Evolutionary conservation across 1,140 invertebrate genomes (phyloP).

Genomic region (Drosophila kanapiae): DNA sequence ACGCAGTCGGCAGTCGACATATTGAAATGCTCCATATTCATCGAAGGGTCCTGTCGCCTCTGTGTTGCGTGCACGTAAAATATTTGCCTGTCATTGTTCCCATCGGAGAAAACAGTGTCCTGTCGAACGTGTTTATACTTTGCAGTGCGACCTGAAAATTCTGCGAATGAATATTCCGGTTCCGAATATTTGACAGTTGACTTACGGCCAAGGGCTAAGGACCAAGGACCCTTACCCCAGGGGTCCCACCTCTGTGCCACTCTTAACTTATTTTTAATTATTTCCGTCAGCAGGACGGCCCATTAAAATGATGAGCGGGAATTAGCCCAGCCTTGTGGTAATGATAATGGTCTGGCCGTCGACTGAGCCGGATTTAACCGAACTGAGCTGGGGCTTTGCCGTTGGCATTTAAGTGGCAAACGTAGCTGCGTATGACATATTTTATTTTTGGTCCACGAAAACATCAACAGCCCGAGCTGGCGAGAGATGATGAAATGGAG

Average conservation of each 20-base stretch:
- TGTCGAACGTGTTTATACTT: conserved; percentile 71
- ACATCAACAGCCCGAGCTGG: conserved; percentile 43
- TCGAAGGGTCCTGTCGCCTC: conserved; percentile 26
- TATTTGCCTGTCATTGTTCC: conserved; percentile 74
- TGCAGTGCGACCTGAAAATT: conserved; percentile 18
- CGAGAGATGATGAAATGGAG: conserved; percentile 7
- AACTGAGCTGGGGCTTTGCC: conserved; percentile 12
- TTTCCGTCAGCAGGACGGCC: conserved; percentile 42
- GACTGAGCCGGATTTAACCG: conserved; percentile 32
- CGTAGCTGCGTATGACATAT: conserved; percentile 61
- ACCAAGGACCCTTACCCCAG: conserved; percentile 5
- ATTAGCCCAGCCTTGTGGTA: conserved; percentile 37
- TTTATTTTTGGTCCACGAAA: conserved; percentile 68
- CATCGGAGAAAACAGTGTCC: conserved; percentile 3
- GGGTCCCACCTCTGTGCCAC: conserved; percentile 5
- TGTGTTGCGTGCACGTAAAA: conserved; percentile 69
- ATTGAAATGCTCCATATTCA: conserved; percentile 42
- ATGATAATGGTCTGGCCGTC: conserved; percentile 36
- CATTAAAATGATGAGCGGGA: conserved; percentile 60
- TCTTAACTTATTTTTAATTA: conserved; percentile 51
- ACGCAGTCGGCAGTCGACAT: conserved; percentile 8
- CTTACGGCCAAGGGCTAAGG: conserved; percentile 27
- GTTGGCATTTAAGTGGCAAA: conserved; percentile 48
- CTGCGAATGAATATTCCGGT: not conserved
- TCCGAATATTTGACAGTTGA: conserved; percentile 28